These are phyloP conservation scores for Lacerta agilis DNA, from an alignment of 2,797 vertebrate genomes.

Conservation along the genomic window DNA sequence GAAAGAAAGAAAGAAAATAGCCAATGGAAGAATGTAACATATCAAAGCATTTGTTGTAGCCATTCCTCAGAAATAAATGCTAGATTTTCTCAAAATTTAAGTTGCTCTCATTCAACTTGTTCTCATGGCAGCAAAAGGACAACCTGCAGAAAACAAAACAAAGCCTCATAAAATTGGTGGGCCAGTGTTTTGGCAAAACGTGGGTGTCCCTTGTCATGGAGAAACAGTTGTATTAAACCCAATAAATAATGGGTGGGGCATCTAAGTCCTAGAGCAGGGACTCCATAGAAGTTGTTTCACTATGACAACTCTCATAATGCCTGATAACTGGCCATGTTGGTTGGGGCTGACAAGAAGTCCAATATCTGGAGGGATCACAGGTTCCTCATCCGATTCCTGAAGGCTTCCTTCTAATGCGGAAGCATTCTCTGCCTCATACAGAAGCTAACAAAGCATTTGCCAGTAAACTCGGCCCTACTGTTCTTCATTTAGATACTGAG, in stretches of 20 bases:
- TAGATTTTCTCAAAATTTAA: not conserved
- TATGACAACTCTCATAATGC: too few relatives aligned
- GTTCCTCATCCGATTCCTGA: not conserved
- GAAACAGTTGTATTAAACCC: too few relatives aligned
- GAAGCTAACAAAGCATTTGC: too few relatives aligned
- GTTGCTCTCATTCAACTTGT: not conserved
- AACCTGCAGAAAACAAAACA: too few relatives aligned
- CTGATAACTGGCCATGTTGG: too few relatives aligned
- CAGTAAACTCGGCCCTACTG: not conserved
- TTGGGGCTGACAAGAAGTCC: too few relatives aligned
- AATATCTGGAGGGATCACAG: too few relatives aligned
- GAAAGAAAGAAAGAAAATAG: not conserved
- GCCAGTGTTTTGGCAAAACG: not conserved
- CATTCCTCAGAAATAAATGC: not conserved
- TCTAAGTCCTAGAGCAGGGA: too few relatives aligned
- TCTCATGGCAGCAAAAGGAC: not conserved
- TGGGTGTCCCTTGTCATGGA: not conserved
- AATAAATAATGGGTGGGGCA: not conserved
- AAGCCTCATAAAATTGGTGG: too few relatives aligned
- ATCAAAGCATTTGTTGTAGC: conserved; percentile 5
- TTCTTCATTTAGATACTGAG: not conserved
- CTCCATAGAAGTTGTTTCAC: too few relatives aligned
- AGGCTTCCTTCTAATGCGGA: not conserved
- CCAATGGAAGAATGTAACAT: not conserved
- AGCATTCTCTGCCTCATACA: not conserved